phyloP scores from a whole-genome alignment of 2,888 invertebrate species.

The Drosophila falleni region DNA sequence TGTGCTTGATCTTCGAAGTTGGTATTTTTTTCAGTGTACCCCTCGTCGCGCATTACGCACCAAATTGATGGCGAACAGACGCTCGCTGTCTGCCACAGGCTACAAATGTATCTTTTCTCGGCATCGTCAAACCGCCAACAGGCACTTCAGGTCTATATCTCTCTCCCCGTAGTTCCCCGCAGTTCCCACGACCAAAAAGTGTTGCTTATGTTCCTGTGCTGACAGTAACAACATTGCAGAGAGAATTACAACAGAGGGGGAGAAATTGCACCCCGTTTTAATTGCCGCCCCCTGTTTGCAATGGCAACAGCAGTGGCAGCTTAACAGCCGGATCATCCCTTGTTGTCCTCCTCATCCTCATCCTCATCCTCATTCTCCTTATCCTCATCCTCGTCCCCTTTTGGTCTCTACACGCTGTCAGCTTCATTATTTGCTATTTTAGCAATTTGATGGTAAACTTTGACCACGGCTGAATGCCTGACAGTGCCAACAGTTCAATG shows the following conservation, averaged over 20 bases:
- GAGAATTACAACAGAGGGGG: neutral
- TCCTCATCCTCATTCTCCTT: neutral
- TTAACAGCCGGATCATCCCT: slow-evolving; percentile 80
- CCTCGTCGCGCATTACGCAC: slow-evolving; percentile 44
- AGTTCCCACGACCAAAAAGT: slow-evolving; percentile 79
- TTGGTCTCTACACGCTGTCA: slow-evolving; percentile 54
- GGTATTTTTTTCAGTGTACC: neutral
- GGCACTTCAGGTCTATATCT: slow-evolving; percentile 54
- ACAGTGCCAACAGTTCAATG: slow-evolving; percentile 52
- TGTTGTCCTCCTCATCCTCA: slow-evolving; percentile 15
- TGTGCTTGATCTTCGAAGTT: no score
- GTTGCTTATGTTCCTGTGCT: slow-evolving; percentile 79
- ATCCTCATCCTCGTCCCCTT: neutral
- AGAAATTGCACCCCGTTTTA: slow-evolving; percentile 66
- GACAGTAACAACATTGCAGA: slow-evolving; percentile 62
- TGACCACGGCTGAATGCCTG: slow-evolving; percentile 64
- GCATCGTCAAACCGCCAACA: slow-evolving; percentile 72
- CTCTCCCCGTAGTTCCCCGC: slow-evolving; percentile 63
- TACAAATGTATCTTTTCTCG: slow-evolving; percentile 73
- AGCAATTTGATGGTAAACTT: slow-evolving; percentile 80
- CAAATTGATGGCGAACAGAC: slow-evolving; percentile 81
- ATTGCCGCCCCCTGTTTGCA: slow-evolving; percentile 73
- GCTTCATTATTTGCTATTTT: slow-evolving; percentile 82
- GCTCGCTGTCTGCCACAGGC: slow-evolving; percentile 70
- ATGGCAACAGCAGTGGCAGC: slow-evolving; percentile 28